Evolutionary conservation across 2,888 invertebrate species (phyloP).

Genomic region (Noctuana brunneofusca): DNA sequence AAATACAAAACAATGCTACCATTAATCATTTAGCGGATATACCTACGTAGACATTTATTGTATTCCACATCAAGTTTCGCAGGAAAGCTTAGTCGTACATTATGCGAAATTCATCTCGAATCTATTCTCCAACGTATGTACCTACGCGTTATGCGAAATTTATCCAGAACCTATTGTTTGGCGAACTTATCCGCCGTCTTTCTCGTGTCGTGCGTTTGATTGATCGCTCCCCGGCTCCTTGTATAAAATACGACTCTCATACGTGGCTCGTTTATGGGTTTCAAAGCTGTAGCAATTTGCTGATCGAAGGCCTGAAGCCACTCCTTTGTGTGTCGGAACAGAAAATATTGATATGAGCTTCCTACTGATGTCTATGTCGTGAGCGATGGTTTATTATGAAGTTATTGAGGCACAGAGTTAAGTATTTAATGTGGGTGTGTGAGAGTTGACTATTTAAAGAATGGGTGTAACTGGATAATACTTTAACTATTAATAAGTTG

Average conservation of each 20-base stretch:
- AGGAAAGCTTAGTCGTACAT: not conserved
- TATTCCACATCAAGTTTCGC: not conserved
- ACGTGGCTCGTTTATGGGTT: conserved; percentile 24
- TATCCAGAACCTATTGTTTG: conserved; percentile 29
- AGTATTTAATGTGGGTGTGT: too few species aligned
- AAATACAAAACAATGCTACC: too few species aligned
- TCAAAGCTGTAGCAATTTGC: conserved; percentile 26
- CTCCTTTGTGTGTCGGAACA: conserved; percentile 20
- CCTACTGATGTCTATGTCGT: not conserved
- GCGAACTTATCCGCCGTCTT: conserved; percentile 21
- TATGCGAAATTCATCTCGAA: conserved; percentile 12
- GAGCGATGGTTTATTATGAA: not conserved
- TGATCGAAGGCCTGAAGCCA: conserved; percentile 27
- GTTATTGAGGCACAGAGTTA: not conserved
- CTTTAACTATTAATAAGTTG: too few species aligned
- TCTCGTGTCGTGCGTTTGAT: conserved; percentile 23
- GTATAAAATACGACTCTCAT: not conserved
- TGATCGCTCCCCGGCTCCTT: conserved; percentile 26
- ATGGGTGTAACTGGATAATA: too few species aligned
- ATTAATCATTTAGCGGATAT: not conserved
- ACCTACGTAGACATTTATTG: not conserved
- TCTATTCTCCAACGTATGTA: not conserved
- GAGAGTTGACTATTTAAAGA: too few species aligned
- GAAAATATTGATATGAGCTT: conserved; percentile 13
- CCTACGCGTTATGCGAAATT: conserved; percentile 22